Percentiles rank a stretch among this genome's conserved stretches.
Evolutionary conservation across 2,113 vertebrate genomes (phyloP).

Genomic region (Phalacrocorax aristotelis): DNA sequence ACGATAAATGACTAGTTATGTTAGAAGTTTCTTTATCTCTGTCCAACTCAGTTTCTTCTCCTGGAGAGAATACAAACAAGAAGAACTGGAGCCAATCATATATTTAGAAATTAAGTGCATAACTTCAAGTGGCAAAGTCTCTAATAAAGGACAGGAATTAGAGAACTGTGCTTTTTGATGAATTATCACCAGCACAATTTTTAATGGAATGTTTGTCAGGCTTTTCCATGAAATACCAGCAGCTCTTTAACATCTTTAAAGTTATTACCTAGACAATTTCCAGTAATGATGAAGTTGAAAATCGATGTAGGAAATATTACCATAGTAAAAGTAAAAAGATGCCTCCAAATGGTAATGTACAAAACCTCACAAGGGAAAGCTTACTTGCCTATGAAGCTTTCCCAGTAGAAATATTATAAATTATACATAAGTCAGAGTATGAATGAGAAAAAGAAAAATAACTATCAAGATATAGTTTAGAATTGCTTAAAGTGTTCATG

Average conservation of each 20-base stretch:
- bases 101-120: conserved; percentile 21
- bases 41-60: background rate
- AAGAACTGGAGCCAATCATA: background rate
- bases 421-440: conserved; percentile 33
- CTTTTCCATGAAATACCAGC: conserved; percentile 12
- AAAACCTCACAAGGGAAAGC: conserved; percentile 10
- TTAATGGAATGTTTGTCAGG: conserved; percentile 21
- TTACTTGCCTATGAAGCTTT: conserved; percentile 28
- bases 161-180: conserved; percentile 5
- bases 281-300: conserved; percentile 28
- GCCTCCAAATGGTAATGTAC: background rate
- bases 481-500: background rate
- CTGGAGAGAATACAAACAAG: background rate
- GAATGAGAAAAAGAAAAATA: conserved; percentile 37
- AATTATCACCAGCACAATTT: conserved; percentile 25
- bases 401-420: conserved; percentile 41
- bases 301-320: conserved; percentile 57
- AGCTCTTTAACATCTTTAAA: conserved; percentile 42
- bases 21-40: background rate
- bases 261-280: conserved; percentile 35
- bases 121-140: conserved; percentile 38
- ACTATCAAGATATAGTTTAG: conserved; percentile 12
- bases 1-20: background rate
- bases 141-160: conserved; percentile 19
- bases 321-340: conserved; percentile 19